Evolutionary conservation across 2,113 vertebrate species (phyloP).

Genomic region (Euleptes europaea): DNA sequence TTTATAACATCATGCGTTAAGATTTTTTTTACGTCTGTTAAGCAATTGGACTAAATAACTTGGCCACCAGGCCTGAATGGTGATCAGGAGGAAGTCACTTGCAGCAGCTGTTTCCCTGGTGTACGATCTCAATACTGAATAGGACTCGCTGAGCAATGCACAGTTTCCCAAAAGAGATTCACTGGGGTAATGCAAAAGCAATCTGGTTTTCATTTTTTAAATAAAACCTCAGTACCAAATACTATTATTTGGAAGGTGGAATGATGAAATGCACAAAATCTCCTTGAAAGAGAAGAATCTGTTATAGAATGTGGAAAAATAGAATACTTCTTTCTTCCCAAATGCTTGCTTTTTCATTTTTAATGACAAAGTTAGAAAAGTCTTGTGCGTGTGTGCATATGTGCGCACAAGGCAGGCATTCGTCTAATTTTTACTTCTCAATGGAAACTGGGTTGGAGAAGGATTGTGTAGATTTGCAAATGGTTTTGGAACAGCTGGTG

Average conservation of each 20-base stretch:
- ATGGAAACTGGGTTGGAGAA: constrained; percentile 32
- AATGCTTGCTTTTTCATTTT: constrained; percentile 35
- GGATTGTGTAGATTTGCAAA: constrained; percentile 60
- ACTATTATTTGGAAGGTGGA: constrained; percentile 26
- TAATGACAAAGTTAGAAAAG: constrained; percentile 42
- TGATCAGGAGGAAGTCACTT: constrained; percentile 47
- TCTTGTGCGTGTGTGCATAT: neutral
- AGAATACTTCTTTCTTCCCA: constrained; percentile 21
- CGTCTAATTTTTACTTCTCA: constrained; percentile 31
- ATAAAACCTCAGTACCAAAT: constrained; percentile 69
- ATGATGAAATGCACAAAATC: constrained; percentile 36
- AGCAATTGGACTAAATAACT: neutral
- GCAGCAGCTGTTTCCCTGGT: constrained; percentile 63
- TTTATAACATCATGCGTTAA: no score
- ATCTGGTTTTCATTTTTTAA: constrained; percentile 51
- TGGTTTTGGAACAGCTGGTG: constrained; percentile 50
- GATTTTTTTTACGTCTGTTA: no score
- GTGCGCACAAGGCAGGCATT: constrained; percentile 29
- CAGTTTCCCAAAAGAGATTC: constrained; percentile 60
- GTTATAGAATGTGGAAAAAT: constrained; percentile 18
- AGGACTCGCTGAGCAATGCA: constrained; percentile 70
- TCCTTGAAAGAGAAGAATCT: constrained; percentile 48
- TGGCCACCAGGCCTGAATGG: constrained; percentile 46
- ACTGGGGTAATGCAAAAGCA: constrained; percentile 55
- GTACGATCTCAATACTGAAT: constrained; percentile 51